Conservation (phyloP, 2,113 vertebrate genomes). For the Cariama cristata region DNA sequence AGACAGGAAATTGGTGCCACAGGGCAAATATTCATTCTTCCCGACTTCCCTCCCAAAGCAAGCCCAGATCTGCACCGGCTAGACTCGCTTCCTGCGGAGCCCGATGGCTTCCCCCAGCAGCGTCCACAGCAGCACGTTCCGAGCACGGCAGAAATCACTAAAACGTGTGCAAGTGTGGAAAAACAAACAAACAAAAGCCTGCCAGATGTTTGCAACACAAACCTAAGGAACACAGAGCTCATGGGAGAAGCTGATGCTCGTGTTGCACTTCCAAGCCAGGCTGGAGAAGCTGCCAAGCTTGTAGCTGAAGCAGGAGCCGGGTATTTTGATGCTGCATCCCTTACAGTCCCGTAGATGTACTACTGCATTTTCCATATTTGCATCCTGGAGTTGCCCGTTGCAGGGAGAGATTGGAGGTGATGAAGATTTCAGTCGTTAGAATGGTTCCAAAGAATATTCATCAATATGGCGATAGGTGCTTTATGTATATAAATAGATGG, state of each 20-base stretch:
- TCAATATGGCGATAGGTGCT: no score
- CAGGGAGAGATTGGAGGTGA: not conserved
- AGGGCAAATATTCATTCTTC: constrained; percentile 76
- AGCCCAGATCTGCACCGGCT: constrained; percentile 75
- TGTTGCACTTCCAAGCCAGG: not conserved
- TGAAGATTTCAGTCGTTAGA: not conserved
- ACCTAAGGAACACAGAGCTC: not conserved
- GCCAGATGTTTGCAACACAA: not conserved
- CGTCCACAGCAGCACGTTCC: not conserved
- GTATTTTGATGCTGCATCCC: not conserved
- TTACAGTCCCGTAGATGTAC: not conserved
- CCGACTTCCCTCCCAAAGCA: constrained; percentile 65
- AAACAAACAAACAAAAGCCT: not conserved
- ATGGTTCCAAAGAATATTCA: no score
- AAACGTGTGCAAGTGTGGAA: not conserved
- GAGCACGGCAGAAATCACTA: not conserved
- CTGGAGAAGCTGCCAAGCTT: not conserved
- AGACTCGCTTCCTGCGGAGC: constrained; percentile 74
- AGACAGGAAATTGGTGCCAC: constrained; percentile 84
- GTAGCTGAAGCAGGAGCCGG: not conserved
- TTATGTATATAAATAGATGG: no score
- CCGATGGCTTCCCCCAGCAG: constrained; percentile 44
- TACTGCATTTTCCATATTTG: not conserved
- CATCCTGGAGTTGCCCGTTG: not conserved
- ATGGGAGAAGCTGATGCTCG: not conserved